Base-by-base conservation (phyloP, 37 sponge, comb jelly and placozoan genomes). In the Agelas oroides region DNA sequence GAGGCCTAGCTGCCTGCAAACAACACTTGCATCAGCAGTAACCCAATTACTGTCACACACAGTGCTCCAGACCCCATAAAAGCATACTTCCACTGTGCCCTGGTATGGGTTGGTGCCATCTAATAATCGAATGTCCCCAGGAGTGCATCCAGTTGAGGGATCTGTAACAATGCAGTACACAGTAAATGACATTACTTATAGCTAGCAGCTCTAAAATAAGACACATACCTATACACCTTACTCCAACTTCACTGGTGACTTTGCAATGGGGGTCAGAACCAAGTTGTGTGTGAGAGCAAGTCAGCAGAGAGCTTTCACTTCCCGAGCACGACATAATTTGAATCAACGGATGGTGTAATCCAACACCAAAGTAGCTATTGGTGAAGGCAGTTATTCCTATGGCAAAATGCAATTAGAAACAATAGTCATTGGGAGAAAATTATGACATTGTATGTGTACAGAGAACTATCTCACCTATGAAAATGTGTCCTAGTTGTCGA, bases 321-420 rank as follows among this genome's bases (percentile, higher is more conserved):
- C 70, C 70, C 23, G 15, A 35, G 32, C 70, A 69, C 37, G 23
- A 31, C 0, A 3, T 18, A 8, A 69, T 32, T 33, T 69, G 30
- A 3, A 69, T 27, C 32, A 34, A 3, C 3, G 1, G 70, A 2
- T 28, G 70, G 3, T 32, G 2, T 0, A 35, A 11, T 20, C 70
- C 70, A 69, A 69, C 70, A 69, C 70, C 70, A 69, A 34, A 69
- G 35, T 34, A 69, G 70, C 34, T 20, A 31, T 69, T 69, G 15
- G 70, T 20, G 5, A 23, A 32, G 27, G 37, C 15, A 5, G 37
- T 69, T 3, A 46, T 8, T 46, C 46, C 46, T 46, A 8, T 46
- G 46, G 46, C 46, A 46, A 3, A 46, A 46, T 46, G 46, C 8
- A 46, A 46, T 46, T 46, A 46, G 3, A 12, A 46, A n/a, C n/a